phyloP scores from a whole-genome alignment of 2,113 vertebrate species.

The Hylia prasina region DNA sequence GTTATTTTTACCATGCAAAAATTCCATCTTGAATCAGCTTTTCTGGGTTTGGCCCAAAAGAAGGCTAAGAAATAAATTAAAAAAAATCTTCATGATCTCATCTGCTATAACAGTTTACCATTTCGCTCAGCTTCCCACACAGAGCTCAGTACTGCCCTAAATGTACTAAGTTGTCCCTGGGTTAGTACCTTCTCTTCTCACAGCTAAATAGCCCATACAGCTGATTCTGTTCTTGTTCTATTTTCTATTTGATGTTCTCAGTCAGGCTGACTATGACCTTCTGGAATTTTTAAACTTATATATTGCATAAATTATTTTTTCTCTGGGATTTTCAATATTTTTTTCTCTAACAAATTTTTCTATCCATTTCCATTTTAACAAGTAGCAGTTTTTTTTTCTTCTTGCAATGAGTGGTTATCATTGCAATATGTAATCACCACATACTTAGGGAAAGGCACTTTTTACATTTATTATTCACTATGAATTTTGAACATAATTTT shows the following conservation, averaged over 20 bases:
- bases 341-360: not conserved
- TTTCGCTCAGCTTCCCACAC: constrained; percentile 34
- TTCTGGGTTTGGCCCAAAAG: not conserved
- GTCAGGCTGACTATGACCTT: not conserved
- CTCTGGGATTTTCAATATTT: not conserved
- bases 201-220: not conserved
- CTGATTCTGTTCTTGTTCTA: not conserved
- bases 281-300: not conserved
- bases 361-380: not conserved
- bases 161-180: constrained; percentile 6
- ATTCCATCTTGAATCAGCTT: not conserved
- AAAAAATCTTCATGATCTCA: not conserved
- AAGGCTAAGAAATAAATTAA: not conserved
- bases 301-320: not conserved
- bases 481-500: constrained; percentile 38
- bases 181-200: not conserved
- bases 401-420: not conserved
- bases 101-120: not conserved
- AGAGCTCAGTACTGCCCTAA: not conserved
- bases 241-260: not conserved
- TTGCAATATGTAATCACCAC: not conserved
- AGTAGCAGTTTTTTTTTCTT: not conserved
- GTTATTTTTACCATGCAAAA: not conserved
- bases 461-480: not conserved
- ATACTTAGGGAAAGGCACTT: not conserved